Base-by-base conservation (phyloP, 2,113 vertebrate species). In the Gymnorhina tibicen region DNA sequence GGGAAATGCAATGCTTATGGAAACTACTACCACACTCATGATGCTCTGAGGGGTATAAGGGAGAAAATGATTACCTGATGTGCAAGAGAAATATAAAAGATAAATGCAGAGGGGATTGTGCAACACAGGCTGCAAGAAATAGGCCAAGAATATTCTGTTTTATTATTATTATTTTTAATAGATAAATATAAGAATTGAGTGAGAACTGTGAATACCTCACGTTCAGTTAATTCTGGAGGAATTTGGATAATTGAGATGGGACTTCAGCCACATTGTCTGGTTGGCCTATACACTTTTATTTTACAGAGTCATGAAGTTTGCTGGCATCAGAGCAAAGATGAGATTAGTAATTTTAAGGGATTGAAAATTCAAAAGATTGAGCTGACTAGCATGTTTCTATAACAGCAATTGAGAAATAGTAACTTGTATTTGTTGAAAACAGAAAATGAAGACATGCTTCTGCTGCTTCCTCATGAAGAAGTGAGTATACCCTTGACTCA, bases 401-500 rank as follows among this genome's bases (percentile, higher is more conserved):
- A 73, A n/a, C 15, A 53, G 35, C 5, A 80, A 26, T 18, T 46
- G 17, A 60, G 44, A 89, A 79, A 60, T 0, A 68, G 4, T 41
- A 5, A 19, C 63, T 64, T 52, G 6, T 42, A 46, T 64, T 80
- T 90, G 6, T 30, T 69, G 18, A 81, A 77, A 41, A 39, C 12
- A 59, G 47, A 59, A 72, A 73, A 81, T 4, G 39, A 83, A 70
- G 26, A 12, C 1, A 2, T 67, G 11, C 7, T 5, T 78, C 16
- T 67, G 30, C 17, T 62, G 4, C 63, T 87, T 39, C 37, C 27
- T 84, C n/a, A 13, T 84, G 35, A 44, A n/a, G 8, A 75, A 70
- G 4, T 28, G 8, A 0, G 1, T 15, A 47, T 70, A 32, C 1
- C 6, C 80, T 56, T 66, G 22, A 52, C 5, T 35, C 5, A 33